Conservation (phyloP, 2,113 vertebrate genomes). For the Serranochromis macrocephalus region DNA sequence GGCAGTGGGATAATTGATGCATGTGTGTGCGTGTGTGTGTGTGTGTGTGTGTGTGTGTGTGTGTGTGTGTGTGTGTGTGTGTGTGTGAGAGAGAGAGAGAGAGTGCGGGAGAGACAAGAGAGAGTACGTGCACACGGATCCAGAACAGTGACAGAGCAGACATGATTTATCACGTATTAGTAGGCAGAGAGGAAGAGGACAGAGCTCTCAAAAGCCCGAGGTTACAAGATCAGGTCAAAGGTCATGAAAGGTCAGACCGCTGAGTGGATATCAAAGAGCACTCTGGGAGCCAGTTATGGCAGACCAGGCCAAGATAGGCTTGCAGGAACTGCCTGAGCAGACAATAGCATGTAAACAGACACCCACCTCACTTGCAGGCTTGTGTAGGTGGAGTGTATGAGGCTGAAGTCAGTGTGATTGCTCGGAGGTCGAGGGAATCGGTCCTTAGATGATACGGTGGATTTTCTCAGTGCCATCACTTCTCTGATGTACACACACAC, state of each 20-base stretch:
- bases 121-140: background rate
- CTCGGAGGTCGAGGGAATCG: constrained; percentile 47
- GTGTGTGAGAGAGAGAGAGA: rapidly evolving
- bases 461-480: constrained; percentile 7
- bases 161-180: constrained; percentile 81
- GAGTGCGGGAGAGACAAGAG: background rate
- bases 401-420: constrained; percentile 52
- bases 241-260: constrained; percentile 60
- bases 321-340: constrained; percentile 60
- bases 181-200: constrained; percentile 29
- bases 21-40: background rate
- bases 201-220: constrained; percentile 33
- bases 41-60: rapidly evolving
- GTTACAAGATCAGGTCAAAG: constrained; percentile 57
- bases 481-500: background rate
- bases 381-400: constrained; percentile 12
- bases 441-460: constrained; percentile 26
- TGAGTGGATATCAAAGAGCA: constrained; percentile 71
- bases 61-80: background rate
- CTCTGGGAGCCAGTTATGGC: constrained; percentile 63
- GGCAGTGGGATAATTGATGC: constrained; percentile 23
- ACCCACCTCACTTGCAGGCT: background rate
- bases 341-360: constrained; percentile 43
- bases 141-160: constrained; percentile 36
- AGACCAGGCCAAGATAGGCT: constrained; percentile 60